Percentiles rank a stretch among this genome's conserved stretches.
Evolutionary conservation across 1,140 invertebrate genomes (phyloP).

Genomic region (Meloidogyne chitwoodi): DNA sequence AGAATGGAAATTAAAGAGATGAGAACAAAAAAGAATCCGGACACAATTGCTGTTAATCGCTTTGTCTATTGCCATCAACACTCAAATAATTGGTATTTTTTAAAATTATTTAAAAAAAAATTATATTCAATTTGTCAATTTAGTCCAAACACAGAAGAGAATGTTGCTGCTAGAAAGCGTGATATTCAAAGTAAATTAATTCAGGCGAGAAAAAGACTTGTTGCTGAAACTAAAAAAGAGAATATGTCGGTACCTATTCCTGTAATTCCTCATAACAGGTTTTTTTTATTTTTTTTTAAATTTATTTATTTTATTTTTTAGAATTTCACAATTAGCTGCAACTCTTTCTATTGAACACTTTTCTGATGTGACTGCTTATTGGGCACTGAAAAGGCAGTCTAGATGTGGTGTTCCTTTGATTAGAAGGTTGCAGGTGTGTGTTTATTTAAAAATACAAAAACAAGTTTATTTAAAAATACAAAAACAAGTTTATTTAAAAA

Average conservation of each 20-base stretch:
- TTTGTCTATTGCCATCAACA: constrained; percentile 41
- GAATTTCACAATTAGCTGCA: constrained; percentile 32
- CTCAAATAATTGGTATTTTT: constrained; percentile 14
- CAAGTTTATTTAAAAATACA: background rate
- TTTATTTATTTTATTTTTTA: constrained; percentile 11
- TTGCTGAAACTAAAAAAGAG: constrained; percentile 1
- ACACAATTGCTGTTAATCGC: constrained; percentile 36
- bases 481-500: background rate
- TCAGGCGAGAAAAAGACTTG: constrained; percentile 27
- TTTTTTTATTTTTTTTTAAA: background rate
- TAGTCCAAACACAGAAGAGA: background rate
- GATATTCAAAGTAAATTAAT: constrained; percentile 27
- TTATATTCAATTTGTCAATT: background rate
- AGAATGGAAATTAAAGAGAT: constrained; percentile 31
- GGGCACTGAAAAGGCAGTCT: constrained; percentile 90
- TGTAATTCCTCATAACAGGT: constrained; percentile 42
- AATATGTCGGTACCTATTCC: constrained; percentile 26
- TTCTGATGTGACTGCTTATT: constrained; percentile 62
- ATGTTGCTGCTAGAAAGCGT: constrained; percentile 32
- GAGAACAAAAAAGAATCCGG: constrained; percentile 13
- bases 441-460: background rate
- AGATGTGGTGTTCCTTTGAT: constrained; percentile 90
- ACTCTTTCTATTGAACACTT: constrained; percentile 31
- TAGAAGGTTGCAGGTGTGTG: constrained; percentile 65
- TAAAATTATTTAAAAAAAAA: background rate